Evolutionary conservation across 2,113 vertebrate species (phyloP).

Genomic region (Catagonus wagneri): DNA sequence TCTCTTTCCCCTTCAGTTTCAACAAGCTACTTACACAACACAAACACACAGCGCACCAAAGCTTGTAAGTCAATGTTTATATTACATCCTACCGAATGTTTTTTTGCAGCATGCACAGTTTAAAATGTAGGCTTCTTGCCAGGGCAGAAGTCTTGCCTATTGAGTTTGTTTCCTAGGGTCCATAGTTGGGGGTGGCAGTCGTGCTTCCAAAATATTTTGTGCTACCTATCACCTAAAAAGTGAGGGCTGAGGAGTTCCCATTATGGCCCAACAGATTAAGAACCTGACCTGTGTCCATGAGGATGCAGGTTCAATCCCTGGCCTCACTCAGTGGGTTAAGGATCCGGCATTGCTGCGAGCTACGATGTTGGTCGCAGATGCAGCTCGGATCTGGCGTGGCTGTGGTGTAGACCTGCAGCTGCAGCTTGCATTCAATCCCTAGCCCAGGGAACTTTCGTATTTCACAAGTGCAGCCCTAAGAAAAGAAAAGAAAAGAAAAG

Average conservation of each 20-base stretch:
- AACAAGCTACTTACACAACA: conserved; percentile 77
- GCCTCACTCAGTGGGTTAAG: too few relatives aligned
- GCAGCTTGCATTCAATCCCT: too few relatives aligned
- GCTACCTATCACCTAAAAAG: not conserved
- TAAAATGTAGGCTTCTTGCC: conserved; percentile 68
- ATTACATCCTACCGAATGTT: conserved; percentile 44
- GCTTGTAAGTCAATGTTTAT: conserved; percentile 77
- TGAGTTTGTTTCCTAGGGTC: conserved; percentile 59
- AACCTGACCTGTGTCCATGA: too few relatives aligned
- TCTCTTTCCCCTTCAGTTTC: conserved; percentile 75
- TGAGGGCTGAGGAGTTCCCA: not conserved
- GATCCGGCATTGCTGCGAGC: too few relatives aligned
- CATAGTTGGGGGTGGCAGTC: not conserved
- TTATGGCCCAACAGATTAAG: too few relatives aligned
- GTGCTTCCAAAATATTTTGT: conserved; percentile 18
- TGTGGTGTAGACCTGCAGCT: too few relatives aligned
- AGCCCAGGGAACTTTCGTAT: too few relatives aligned
- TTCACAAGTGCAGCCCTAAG: too few relatives aligned
- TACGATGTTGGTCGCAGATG: too few relatives aligned
- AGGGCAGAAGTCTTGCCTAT: conserved; percentile 54
- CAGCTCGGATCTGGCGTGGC: too few relatives aligned
- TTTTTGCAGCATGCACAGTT: conserved; percentile 47
- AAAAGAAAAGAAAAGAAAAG: too few relatives aligned
- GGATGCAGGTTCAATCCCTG: too few relatives aligned
- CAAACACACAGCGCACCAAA: conserved; percentile 72